Conservation (phyloP, 2,888 invertebrate genomes). For the Spodoptera littoralis region DNA sequence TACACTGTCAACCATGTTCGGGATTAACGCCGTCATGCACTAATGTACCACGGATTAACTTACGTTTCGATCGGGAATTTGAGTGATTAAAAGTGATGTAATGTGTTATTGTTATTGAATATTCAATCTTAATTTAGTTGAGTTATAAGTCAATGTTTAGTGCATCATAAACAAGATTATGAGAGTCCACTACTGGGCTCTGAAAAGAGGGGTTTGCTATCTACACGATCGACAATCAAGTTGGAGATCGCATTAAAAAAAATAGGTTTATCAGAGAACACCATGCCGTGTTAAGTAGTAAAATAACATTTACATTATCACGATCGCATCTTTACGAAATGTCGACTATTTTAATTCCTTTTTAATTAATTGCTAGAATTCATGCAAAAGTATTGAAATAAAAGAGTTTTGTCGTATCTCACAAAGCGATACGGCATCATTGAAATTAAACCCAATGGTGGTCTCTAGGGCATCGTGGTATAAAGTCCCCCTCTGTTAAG, state of each 20-base stretch:
- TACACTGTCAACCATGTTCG: slow-evolving; percentile 49
- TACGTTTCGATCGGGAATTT: slow-evolving; percentile 40
- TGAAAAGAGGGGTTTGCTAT: too few relatives aligned
- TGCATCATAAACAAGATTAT: too few relatives aligned
- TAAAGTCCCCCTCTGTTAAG: slow-evolving; percentile 20
- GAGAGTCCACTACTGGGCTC: too few relatives aligned
- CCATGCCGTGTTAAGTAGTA: too few relatives aligned
- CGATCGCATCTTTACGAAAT: too few relatives aligned
- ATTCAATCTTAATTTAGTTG: neutral
- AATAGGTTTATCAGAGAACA: too few relatives aligned
- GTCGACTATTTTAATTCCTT: neutral
- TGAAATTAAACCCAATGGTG: slow-evolving; percentile 45
- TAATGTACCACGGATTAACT: slow-evolving; percentile 44
- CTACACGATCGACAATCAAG: too few relatives aligned
- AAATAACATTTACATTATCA: too few relatives aligned
- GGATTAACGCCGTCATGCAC: slow-evolving; percentile 53
- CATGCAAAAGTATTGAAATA: slow-evolving; percentile 16
- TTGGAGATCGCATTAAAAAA: too few relatives aligned
- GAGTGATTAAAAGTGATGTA: slow-evolving; percentile 36
- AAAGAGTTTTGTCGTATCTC: slow-evolving; percentile 21
- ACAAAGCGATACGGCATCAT: slow-evolving; percentile 51
- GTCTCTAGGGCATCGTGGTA: slow-evolving; percentile 35
- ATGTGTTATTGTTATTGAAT: slow-evolving; percentile 16
- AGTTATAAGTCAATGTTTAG: neutral
- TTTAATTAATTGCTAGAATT: neutral